phyloP scores from a whole-genome alignment of 1,140 invertebrate genomes.

The Pseudachorutes palmiensis region DNA sequence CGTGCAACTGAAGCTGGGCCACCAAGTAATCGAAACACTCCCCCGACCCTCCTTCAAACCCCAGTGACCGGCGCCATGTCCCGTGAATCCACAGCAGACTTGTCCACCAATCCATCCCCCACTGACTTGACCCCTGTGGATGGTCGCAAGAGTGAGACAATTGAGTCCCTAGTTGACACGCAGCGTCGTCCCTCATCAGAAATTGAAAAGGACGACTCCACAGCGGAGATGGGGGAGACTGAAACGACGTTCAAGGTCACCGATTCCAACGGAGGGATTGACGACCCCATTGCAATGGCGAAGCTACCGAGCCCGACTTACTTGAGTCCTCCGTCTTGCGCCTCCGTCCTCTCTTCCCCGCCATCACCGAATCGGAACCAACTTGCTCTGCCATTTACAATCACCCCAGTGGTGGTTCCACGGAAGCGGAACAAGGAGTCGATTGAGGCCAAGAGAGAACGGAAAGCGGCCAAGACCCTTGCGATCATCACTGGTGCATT shows the following conservation, averaged over 20 bases:
- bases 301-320: too few relatives aligned
- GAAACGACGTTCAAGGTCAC: not conserved
- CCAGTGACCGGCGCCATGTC: not conserved
- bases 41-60: not conserved
- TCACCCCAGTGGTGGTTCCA: not conserved
- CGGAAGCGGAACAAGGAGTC: constrained; percentile 50
- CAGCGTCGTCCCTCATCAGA: not conserved
- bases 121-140: constrained; percentile 10
- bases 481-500: constrained; percentile 83
- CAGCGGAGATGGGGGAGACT: not conserved
- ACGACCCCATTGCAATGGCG: too few relatives aligned
- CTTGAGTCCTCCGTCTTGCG: too few relatives aligned
- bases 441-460: constrained; percentile 70
- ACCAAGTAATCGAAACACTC: not conserved
- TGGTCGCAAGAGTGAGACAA: constrained; percentile 11
- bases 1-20: not conserved
- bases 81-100: constrained; percentile 18
- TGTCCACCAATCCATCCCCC: constrained; percentile 19
- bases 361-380: constrained; percentile 13
- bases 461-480: constrained; percentile 84
- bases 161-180: constrained; percentile 9
- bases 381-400: not conserved
- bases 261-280: not conserved
- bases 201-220: not conserved
- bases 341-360: not conserved